Percentiles rank a stretch among this genome's conserved stretches.
Conservation (phyloP, 2,888 invertebrate species). For the Chymomyza caudatula region DNA sequence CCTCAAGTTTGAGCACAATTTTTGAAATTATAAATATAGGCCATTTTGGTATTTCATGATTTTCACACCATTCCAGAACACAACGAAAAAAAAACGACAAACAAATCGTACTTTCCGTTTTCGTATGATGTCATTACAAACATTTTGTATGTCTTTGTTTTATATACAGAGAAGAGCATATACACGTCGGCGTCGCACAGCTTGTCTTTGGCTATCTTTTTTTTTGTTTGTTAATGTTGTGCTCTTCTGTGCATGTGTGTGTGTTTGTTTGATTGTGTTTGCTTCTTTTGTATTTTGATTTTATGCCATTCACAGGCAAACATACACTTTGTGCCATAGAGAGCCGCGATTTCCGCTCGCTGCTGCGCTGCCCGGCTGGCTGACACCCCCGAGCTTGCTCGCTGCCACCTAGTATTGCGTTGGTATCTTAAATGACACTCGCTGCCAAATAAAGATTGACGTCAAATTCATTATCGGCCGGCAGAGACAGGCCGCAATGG, state of each 20-base stretch:
- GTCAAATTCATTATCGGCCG: conserved; percentile 59
- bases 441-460: conserved; percentile 69
- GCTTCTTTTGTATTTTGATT: conserved; percentile 33
- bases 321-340: neutral
- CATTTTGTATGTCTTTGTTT: no score
- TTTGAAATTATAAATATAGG: no score
- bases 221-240: conserved; percentile 9
- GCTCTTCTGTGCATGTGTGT: conserved; percentile 3
- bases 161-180: no score
- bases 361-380: conserved; percentile 3
- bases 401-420: conserved; percentile 24
- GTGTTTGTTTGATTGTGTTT: conserved; percentile 6
- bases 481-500: conserved; percentile 4
- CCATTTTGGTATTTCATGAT: no score
- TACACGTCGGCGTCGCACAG: neutral
- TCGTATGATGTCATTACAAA: no score
- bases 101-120: no score
- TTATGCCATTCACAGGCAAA: conserved; percentile 19
- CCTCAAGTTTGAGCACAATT: no score
- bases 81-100: no score
- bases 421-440: conserved; percentile 55
- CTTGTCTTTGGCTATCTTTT: neutral
- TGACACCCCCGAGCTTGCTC: neutral
- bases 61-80: no score
- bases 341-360: conserved; percentile 35